Evolutionary conservation across 2,113 vertebrate species (phyloP), one percentile per base, ranked within the genome.

Genomic region (Toxotes jaculatrix): DNA sequence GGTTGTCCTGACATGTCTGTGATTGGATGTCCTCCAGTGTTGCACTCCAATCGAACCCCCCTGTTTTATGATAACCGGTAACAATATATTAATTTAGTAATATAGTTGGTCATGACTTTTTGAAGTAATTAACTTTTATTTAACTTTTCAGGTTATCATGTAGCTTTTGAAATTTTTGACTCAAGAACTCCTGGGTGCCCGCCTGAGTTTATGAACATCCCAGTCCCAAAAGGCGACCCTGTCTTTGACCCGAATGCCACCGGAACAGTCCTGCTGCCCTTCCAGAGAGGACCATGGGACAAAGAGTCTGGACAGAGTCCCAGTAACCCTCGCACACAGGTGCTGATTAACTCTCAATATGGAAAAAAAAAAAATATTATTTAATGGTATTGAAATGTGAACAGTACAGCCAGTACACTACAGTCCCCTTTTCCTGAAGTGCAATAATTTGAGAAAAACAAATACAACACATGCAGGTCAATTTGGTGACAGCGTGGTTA

Each of bases 131-230:
- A 4, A 1, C 34, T 73, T 3, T 56, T 36, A 2, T 2, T 31
- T 21, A 2, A 13, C 7, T 59, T 79, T 74, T 38, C 55, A 98
- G 97, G 97, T 81, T 96, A 95, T 86, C 95, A 96, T 0, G 92
- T 96, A n/a, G 71, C 96, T 9, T 89, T 67, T 2, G 95, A 96
- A 84, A 91, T 96, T 45, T 85, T 95, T 27, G 90, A 93, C 57
- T 92, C 85, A 0, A 91, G 94, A 79, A 74, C 79, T 17, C 89
- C 95, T 0, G 94, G 93, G 43, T 96, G 97, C 40, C 96, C 95
- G 0, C 95, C 98, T 1, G 97, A 99, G 88, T 99, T 97, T 88
- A 94, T 99, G 89, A 96, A 98, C 87, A 96, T 99, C 87, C 62
- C 8, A 38, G 92, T 99, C 51, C 96, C 96, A 0, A 0, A 64